Conservation (phyloP, 2,888 invertebrate genomes). For the Ennomos erosarius region DNA sequence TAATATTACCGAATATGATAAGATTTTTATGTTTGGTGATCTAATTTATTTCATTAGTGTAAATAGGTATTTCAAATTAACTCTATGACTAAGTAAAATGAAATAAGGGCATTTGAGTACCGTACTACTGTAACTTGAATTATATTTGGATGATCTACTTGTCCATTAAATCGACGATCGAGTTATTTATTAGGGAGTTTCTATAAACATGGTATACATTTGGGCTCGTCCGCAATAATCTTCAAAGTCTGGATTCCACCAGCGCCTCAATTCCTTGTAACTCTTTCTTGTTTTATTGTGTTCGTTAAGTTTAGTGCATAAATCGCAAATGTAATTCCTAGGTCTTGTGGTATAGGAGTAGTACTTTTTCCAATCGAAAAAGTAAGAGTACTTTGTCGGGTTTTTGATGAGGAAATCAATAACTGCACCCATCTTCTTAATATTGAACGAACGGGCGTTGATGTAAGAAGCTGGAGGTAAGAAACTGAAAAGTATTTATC, state of each 20-base stretch:
- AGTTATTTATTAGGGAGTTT: constrained; percentile 23
- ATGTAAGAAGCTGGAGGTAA: constrained; percentile 72
- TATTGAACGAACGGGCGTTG: constrained; percentile 57
- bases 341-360: constrained; percentile 60
- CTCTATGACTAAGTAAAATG: too few species aligned
- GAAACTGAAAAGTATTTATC: constrained; percentile 57
- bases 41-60: constrained; percentile 13
- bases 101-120: too few species aligned
- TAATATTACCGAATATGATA: too few species aligned
- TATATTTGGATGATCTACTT: too few species aligned
- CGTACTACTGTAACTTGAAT: too few species aligned
- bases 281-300: constrained; percentile 22
- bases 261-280: constrained; percentile 55
- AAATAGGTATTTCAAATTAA: neutral
- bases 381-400: constrained; percentile 58
- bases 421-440: constrained; percentile 67
- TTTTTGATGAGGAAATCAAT: constrained; percentile 68
- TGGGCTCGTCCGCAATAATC: constrained; percentile 56
- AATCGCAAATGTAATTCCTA: constrained; percentile 59
- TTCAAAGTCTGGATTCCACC: constrained; percentile 67
- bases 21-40: too few species aligned
- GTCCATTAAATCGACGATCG: too few species aligned
- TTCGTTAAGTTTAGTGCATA: constrained; percentile 64
- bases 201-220: constrained; percentile 49
- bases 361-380: constrained; percentile 75